Evolutionary conservation across 2,113 vertebrate species (phyloP).

Genomic region (Xenus cinereus): DNA sequence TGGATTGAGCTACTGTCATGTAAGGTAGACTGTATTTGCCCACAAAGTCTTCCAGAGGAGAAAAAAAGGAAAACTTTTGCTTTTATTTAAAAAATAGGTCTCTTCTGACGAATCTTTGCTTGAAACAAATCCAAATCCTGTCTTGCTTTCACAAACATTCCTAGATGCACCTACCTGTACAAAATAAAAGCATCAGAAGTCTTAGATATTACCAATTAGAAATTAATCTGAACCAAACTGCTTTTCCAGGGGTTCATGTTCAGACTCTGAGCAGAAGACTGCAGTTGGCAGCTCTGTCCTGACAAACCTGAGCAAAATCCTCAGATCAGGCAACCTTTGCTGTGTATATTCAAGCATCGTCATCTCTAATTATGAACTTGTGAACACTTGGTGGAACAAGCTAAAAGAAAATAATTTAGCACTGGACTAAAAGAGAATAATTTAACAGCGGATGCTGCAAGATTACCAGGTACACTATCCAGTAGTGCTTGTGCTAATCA

Average conservation of each 20-base stretch:
- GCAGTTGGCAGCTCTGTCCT: neutral
- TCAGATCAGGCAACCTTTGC: neutral
- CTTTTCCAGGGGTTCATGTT: neutral
- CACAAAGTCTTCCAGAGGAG: neutral
- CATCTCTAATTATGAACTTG: neutral
- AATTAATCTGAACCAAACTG: neutral
- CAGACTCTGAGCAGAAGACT: neutral
- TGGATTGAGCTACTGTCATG: neutral
- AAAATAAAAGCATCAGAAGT: neutral
- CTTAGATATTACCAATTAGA: neutral
- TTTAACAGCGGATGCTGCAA: neutral
- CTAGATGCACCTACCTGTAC: neutral
- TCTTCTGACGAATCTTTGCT: neutral
- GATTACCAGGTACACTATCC: neutral
- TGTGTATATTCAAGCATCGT: neutral
- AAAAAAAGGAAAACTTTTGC: neutral
- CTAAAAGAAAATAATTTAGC: neutral
- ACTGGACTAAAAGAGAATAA: neutral
- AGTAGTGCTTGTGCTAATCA: neutral
- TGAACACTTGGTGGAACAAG: neutral
- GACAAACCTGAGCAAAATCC: neutral
- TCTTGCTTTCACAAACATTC: neutral
- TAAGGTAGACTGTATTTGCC: neutral
- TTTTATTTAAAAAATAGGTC: neutral
- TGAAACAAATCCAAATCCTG: neutral